Evolutionary conservation across 2,797 vertebrate species (phyloP), one percentile per base, ranked within the genome.

Genomic region (Acanthurus leucopareius): DNA sequence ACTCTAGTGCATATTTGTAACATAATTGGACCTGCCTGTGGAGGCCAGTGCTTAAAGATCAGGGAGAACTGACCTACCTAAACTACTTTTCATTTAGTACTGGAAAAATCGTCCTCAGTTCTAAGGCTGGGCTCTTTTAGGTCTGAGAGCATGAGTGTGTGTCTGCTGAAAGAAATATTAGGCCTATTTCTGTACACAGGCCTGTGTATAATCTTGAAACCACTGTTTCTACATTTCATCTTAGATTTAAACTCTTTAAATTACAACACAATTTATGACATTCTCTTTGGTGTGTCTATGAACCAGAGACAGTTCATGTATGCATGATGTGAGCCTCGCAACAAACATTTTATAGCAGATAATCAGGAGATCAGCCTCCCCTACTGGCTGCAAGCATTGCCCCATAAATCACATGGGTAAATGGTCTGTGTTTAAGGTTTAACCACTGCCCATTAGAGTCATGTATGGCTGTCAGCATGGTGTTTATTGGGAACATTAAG

Each of bases 351-450:
- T 76, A 52, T 73, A 52, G 45, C 20, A 22, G 7, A 40, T 61
- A 38, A 72, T 73, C 67, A 48, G 54, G 56, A 71, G 63, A 52
- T 47, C 73, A 57, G 32, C 53, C 25, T 65, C 9, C 47, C 17
- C 8, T 8, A 45, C 51, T 10, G 68, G 66, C 80, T 75, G 58
- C 63, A 47, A 64, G 63, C 76, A 19, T 38, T 35, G 81, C 73
- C 65, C 75, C 68, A 89, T 92, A 88, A 93, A 93, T 93, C 86
- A 82, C 61, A 10, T 3, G 75, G 65, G 66, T 87, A 89, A 92
- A 88, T 78, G 87, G 80, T 47, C 54, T 85, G 77, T 82, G 75
- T 84, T 88, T 86, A 80, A 69, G 80, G 56, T 86, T 83, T 80
- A 87, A 91, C 73, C 81, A 57, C 63, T 79, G 32, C 73, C 88